A percentile compares a stretch with the other conserved stretches of the same genome.
Conservation (phyloP, 1,140 invertebrate species). For the Drosophila nigromelanica region DNA sequence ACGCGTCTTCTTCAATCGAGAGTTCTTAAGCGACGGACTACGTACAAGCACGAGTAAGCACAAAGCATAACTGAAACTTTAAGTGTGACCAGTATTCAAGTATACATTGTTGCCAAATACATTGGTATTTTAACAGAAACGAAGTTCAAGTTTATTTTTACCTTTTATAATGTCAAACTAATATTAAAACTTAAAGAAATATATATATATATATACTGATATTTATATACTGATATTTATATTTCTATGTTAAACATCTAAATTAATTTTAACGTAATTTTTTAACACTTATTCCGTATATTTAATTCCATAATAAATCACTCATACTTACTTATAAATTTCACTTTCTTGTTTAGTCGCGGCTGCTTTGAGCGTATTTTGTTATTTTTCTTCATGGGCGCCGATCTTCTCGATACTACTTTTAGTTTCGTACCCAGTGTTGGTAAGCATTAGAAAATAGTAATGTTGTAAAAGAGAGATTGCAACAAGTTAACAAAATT, state of each 20-base stretch:
- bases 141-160: neutral
- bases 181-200: neutral
- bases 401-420: slow-evolving; percentile 86
- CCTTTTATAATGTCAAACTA: neutral
- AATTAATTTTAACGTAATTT: no score
- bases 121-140: no score
- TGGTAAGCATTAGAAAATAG: slow-evolving; percentile 38
- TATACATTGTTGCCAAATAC: no score
- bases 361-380: slow-evolving; percentile 88
- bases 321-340: slow-evolving; percentile 93
- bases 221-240: neutral
- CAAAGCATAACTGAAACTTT: no score
- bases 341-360: slow-evolving; percentile 93
- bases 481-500: slow-evolving; percentile 31
- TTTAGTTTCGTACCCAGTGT: slow-evolving; percentile 19
- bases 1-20: no score
- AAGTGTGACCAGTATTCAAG: no score
- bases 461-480: slow-evolving; percentile 3
- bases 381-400: slow-evolving; percentile 91
- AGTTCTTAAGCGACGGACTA: no score
- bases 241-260: neutral
- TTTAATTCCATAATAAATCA: slow-evolving; percentile 2
- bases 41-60: no score
- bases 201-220: no score
- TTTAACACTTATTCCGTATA: neutral